These are phyloP conservation scores for Anguilla marmorata DNA, from an alignment of 2,797 vertebrate species.

Conservation along the genomic window DNA sequence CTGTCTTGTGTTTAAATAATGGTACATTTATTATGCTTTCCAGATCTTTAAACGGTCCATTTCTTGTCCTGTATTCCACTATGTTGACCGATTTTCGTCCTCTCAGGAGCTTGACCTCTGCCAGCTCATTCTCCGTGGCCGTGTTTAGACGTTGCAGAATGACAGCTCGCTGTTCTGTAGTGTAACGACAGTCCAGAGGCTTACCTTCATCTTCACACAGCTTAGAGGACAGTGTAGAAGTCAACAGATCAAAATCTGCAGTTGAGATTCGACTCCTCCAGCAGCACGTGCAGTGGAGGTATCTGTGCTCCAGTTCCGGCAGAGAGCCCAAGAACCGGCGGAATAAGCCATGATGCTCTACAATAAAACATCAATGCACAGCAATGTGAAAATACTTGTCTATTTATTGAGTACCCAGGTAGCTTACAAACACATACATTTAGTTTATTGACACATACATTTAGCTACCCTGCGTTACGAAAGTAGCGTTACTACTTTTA, in stretches of 20 bases:
- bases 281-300: conserved; percentile 72
- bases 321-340: conserved; percentile 47
- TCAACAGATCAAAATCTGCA: conserved; percentile 51
- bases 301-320: conserved; percentile 60
- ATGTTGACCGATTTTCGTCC: conserved; percentile 69
- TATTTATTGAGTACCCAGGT: neutral
- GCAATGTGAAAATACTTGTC: neutral
- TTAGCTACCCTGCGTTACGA: neutral
- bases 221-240: conserved; percentile 37
- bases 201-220: conserved; percentile 43
- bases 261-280: conserved; percentile 62
- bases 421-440: neutral
- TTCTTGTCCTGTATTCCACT: conserved; percentile 67
- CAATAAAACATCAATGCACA: neutral
- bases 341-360: conserved; percentile 54
- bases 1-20: conserved; percentile 74
- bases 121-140: conserved; percentile 65
- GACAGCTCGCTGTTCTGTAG: conserved; percentile 64
- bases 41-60: conserved; percentile 71
- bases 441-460: neutral
- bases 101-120: conserved; percentile 62
- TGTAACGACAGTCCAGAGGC: conserved; percentile 72
- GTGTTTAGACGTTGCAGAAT: conserved; percentile 75
- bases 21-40: conserved; percentile 70
- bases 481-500: neutral